Evolutionary conservation across 2,113 vertebrate species (phyloP).

Genomic region (human): DNA sequence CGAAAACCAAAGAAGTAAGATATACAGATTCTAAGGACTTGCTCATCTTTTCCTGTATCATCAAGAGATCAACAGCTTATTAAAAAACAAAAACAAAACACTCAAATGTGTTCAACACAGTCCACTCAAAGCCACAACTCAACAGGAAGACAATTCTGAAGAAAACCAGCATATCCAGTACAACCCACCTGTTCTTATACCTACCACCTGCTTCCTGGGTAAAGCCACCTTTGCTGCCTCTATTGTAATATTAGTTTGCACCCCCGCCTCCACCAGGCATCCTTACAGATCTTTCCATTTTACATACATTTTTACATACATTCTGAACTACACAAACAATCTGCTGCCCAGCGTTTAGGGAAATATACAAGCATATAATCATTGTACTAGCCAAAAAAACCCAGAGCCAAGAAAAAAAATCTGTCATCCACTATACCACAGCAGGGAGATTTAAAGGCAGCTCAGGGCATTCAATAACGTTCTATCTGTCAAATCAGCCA

Average conservation of each 20-base stretch:
- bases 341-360: not conserved
- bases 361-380: not conserved
- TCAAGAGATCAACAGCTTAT: not conserved
- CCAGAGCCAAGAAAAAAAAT: not conserved
- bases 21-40: not conserved
- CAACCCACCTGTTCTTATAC: not conserved
- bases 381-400: not conserved
- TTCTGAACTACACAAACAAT: not conserved
- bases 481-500: not conserved
- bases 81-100: not conserved
- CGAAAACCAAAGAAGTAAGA: not conserved
- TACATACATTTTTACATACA: not conserved
- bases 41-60: not conserved
- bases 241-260: not conserved
- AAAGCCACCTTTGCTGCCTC: not conserved
- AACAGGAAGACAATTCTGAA: not conserved
- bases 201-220: not conserved
- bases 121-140: not conserved
- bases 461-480: not conserved
- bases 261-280: too few species aligned
- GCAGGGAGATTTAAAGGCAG: not conserved
- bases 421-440: too few species aligned
- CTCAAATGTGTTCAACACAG: not conserved
- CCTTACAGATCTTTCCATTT: not conserved
- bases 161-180: not conserved